Percentiles rank a stretch among this genome's conserved stretches.
Conservation (phyloP, 2,888 invertebrate species). For the Melinopterus prodromus region DNA sequence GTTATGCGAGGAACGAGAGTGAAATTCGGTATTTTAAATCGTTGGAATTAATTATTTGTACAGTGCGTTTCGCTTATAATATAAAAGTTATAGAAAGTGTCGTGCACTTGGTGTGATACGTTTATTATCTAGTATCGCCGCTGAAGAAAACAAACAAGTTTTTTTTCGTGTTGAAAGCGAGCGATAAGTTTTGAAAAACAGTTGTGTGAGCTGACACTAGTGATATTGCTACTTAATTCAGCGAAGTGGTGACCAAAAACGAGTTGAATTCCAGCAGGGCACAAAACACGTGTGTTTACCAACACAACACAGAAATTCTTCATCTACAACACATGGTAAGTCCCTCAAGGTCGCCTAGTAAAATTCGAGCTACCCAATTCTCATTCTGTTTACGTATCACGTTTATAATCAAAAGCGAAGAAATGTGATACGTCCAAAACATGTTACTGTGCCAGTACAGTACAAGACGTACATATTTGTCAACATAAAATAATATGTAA, state of each 20-base stretch:
- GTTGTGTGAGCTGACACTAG: neutral
- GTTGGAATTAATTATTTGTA: neutral
- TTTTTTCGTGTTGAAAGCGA: neutral
- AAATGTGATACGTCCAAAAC: neutral
- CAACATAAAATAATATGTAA: neutral
- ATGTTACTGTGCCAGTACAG: neutral
- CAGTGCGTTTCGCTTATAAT: neutral
- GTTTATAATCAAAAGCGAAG: neutral
- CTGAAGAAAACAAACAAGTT: neutral
- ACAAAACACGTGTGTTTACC: constrained; percentile 4
- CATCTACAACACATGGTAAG: constrained; percentile 7
- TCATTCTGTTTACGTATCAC: neutral
- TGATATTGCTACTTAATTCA: neutral
- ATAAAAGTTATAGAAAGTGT: neutral
- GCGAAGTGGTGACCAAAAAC: neutral
- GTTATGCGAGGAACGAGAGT: constrained; percentile 4
- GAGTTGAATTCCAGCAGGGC: neutral
- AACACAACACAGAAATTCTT: constrained; percentile 15
- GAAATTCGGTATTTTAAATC: neutral
- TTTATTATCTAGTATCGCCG: neutral
- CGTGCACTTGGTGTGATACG: neutral
- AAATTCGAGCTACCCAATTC: neutral
- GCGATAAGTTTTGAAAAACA: neutral
- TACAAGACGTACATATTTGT: too few species aligned
- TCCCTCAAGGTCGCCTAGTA: constrained; percentile 5